Percentiles rank a stretch among this genome's conserved stretches.
Evolutionary conservation across 2,113 vertebrate species (phyloP).

Genomic region (Panthera uncia): DNA sequence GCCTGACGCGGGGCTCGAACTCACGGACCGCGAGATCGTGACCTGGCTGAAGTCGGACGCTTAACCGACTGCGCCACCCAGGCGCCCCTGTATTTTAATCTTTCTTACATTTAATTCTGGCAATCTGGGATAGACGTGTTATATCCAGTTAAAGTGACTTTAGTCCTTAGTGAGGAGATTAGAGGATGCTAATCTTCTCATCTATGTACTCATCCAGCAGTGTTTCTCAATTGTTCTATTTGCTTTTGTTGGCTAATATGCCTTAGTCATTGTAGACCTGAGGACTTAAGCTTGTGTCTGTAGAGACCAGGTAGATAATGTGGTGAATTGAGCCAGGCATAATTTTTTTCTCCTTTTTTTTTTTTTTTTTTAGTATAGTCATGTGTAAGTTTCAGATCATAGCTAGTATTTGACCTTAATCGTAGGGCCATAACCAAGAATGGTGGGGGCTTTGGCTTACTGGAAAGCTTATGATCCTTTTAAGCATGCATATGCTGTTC

Average conservation of each 20-base stretch:
- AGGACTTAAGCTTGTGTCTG: neutral
- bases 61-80: too few relatives aligned
- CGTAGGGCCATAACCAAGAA: neutral
- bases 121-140: neutral
- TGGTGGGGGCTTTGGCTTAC: neutral
- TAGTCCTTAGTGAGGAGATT: neutral
- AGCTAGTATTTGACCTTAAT: neutral
- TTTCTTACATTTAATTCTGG: neutral
- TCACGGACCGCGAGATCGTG: too few relatives aligned
- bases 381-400: neutral
- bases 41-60: too few relatives aligned
- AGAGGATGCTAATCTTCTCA: neutral
- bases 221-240: neutral
- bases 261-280: neutral
- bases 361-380: neutral
- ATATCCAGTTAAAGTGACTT: neutral
- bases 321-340: neutral
- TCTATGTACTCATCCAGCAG: neutral
- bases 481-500: neutral
- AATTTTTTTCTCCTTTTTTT: neutral
- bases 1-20: too few relatives aligned
- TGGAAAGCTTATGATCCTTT: neutral
- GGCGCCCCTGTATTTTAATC: neutral
- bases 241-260: neutral
- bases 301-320: neutral